Base-by-base conservation (phyloP, 2,113 vertebrate species). In the Macrotus californicus region DNA sequence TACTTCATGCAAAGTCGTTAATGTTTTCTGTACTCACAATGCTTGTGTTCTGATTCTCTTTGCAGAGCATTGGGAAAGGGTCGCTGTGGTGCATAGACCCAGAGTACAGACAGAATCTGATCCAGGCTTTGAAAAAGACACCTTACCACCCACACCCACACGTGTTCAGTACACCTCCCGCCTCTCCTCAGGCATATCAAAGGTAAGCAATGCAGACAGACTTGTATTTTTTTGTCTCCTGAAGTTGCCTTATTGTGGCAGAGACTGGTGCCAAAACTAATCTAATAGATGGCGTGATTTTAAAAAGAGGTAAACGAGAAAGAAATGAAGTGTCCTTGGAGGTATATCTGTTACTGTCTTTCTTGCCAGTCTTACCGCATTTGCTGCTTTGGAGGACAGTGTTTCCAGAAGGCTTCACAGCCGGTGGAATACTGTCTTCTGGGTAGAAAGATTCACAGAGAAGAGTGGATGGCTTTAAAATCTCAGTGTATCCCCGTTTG, bases 81-180 rank as follows among this genome's bases (percentile, higher is more conserved):
- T 99, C 99, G 41, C 98, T 99, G 98, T 99, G 99, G 99, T 99
- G 99, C 98, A 99, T 99, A 99, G 99, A 99, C 98, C 99, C 99
- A 46, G 99, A 99, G 98, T 99, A 99, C 96, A 99, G 99, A 98
- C 99, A 99, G 98, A 99, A 99, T 98, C 98, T 99, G 98, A 99
- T 99, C 98, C 99, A 99, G 98, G 99, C 99, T 92, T 99, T 99
- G 98, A 99, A 99, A 99, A 99, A 99, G 99, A 99, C 99, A 89
- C 99, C 99, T 96, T 99, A 99, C 97, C 99, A 99, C 97, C 99
- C 99, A 66, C 99, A 99, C 98, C 99, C 99, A 87, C 99, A 99
- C 79, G 98, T 99, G 97, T 99, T 99, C 98, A 99, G 82, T 96
- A 98, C 99, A 72, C 99, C 99, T 92, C 99, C 99, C 97, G 99